Evolutionary conservation across 35 echinoderm and acorn worm species (phyloP).

Genomic region (Heliocidaris erythrogramma): DNA sequence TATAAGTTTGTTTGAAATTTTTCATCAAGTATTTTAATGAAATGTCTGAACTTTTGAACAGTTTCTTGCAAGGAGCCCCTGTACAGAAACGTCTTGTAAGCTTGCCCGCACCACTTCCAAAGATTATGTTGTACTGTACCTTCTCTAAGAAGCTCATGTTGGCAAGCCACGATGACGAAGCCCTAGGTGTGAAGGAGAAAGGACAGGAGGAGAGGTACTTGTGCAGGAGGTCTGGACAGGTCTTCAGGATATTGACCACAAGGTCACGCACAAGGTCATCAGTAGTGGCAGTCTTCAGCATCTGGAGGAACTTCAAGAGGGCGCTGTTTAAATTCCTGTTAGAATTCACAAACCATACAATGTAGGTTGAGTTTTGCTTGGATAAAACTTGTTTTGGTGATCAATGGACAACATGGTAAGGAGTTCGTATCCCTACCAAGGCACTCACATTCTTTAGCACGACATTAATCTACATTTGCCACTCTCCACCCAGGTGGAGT

Average conservation of each 20-base stretch:
- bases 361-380: too few relatives aligned
- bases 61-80: too few relatives aligned
- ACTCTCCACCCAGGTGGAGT: too few relatives aligned
- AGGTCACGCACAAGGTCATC: constrained; percentile 76
- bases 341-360: neutral
- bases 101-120: neutral
- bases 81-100: too few relatives aligned
- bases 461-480: too few relatives aligned
- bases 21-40: too few relatives aligned
- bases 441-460: too few relatives aligned
- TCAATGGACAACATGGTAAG: too few relatives aligned
- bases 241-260: constrained; percentile 70
- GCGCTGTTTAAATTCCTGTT: constrained; percentile 58
- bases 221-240: constrained; percentile 79
- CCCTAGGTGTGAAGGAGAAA: constrained; percentile 68
- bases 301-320: constrained; percentile 72
- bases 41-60: too few relatives aligned
- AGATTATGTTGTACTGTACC: constrained; percentile 46
- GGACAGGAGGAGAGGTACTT: constrained; percentile 69
- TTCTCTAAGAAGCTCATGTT: constrained; percentile 76
- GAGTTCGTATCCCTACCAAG: too few relatives aligned
- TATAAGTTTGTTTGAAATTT: too few relatives aligned
- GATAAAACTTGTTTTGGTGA: too few relatives aligned
- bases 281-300: constrained; percentile 50
- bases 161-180: constrained; percentile 64